Conservation (phyloP, 2,113 vertebrate genomes). For the Spea multiplicata region DNA sequence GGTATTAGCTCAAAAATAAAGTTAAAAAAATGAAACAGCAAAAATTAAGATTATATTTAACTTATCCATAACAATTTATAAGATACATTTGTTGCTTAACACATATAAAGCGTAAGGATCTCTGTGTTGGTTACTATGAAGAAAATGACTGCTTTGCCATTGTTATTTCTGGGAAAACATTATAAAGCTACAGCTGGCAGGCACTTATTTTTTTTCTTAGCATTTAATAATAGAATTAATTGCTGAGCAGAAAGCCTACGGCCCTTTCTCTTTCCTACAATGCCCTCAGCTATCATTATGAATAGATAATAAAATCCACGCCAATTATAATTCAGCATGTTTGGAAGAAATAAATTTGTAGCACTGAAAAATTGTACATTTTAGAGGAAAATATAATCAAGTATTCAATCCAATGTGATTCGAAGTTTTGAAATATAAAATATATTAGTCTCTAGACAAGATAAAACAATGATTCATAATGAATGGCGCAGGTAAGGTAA, state of each 20-base stretch:
- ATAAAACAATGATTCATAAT: neutral
- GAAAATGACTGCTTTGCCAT: constrained; percentile 62
- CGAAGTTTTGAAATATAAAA: constrained; percentile 18
- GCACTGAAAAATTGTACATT: constrained; percentile 47
- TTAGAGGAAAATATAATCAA: constrained; percentile 34
- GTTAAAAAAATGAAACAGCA: neutral
- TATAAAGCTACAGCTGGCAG: constrained; percentile 77
- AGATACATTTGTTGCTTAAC: neutral
- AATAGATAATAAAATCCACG: constrained; percentile 65
- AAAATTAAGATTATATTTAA: neutral
- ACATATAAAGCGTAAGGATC: constrained; percentile 2
- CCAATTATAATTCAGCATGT: constrained; percentile 67
- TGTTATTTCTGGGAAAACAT: constrained; percentile 73
- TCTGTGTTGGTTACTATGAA: constrained; percentile 49
- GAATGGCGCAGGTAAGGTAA: no score
- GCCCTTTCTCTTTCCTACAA: constrained; percentile 60
- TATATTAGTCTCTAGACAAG: constrained; percentile 11
- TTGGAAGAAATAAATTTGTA: constrained; percentile 58
- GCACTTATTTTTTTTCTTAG: constrained; percentile 69
- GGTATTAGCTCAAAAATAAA: neutral
- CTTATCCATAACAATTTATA: neutral
- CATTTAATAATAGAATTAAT: constrained; percentile 78
- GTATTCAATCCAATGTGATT: constrained; percentile 24
- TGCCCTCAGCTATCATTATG: constrained; percentile 67
- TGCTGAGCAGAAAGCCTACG: constrained; percentile 69